Conservation (phyloP, 2,113 vertebrate species). For the Pedetes capensis region DNA sequence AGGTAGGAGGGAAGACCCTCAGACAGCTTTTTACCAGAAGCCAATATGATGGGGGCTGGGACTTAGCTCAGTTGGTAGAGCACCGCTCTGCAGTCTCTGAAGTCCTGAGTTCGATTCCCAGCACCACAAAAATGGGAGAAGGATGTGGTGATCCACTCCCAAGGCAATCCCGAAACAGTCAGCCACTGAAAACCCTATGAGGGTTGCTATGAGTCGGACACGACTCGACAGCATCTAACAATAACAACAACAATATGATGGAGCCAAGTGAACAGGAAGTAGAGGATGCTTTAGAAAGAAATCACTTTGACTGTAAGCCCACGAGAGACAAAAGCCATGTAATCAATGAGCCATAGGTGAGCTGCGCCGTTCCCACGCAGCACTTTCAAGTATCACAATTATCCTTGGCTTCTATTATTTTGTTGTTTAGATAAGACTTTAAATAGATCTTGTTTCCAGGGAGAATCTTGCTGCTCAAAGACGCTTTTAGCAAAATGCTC, state of each 20-base stretch:
- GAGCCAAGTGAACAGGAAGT: neutral
- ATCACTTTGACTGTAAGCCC: neutral
- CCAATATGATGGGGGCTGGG: neutral
- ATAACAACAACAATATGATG: neutral
- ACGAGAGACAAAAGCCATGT: neutral
- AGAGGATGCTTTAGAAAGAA: neutral
- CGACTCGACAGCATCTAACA: no score
- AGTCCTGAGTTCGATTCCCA: no score
- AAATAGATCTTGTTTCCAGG: conserved; percentile 35
- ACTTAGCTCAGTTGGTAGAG: no score
- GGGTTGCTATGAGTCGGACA: no score
- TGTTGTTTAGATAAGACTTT: conserved; percentile 41
- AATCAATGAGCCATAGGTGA: neutral
- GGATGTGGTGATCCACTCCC: no score
- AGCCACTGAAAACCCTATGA: no score
- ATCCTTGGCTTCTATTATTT: neutral
- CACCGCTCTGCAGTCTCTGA: no score
- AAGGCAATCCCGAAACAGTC: no score
- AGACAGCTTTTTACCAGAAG: neutral
- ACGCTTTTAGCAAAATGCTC: conserved; percentile 34
- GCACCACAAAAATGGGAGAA: no score
- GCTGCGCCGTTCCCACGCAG: neutral
- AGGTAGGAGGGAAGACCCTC: neutral
- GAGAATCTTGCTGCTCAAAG: conserved; percentile 31
- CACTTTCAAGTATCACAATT: neutral